Evolutionary conservation across 2,888 invertebrate genomes (phyloP), one percentile per base, ranked within the genome.

Genomic region (Gnatocerus cornutus): DNA sequence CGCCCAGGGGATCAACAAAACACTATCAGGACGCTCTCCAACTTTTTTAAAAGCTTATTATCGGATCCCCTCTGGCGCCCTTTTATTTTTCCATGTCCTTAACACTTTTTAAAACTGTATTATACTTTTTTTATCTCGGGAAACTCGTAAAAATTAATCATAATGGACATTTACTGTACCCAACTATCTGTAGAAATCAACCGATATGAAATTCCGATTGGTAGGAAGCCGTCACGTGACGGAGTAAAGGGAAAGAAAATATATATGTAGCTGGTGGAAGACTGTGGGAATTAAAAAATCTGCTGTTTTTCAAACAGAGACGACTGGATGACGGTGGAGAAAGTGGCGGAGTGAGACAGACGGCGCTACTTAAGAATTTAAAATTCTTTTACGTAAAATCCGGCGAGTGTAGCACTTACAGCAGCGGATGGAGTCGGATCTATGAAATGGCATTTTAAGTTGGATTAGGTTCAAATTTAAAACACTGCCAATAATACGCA

Each of bases 381-480:
- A 85, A 85, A 85, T 84, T 85, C 84, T 84, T 84, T 84, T 84
- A 82, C 80, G 83, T 81, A 80, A 85, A 85, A 85, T 84, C 85
- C 84, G 79, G 78, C 79, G 82, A 83, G 82, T 84, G 80, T 83
- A 82, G 84, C 83, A 84, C 83, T 83, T 83, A 83, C 80, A 78
- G 81, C 73, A 73, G 70, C 71, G 76, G 78, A 77, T 80, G 81
- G 79, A 80, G 82, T 78, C 81, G 84, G 84, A 85, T 85, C 84
- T 85, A 84, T 85, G 84, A 85, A 85, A 85, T 85, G 85, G 85
- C 85, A 85, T 85, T 85, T 85, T 85, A 85, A 85, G 85, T 85
- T 85, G 85, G 85, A 85, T 85, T 85, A 84, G 84, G 83, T 84
- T 85, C 84, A 83, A 84, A 84, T 85, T 84, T 85, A 84, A 84